Evolutionary conservation across 1,140 invertebrate genomes (phyloP).

Genomic region (Cydia fagiglandana): DNA sequence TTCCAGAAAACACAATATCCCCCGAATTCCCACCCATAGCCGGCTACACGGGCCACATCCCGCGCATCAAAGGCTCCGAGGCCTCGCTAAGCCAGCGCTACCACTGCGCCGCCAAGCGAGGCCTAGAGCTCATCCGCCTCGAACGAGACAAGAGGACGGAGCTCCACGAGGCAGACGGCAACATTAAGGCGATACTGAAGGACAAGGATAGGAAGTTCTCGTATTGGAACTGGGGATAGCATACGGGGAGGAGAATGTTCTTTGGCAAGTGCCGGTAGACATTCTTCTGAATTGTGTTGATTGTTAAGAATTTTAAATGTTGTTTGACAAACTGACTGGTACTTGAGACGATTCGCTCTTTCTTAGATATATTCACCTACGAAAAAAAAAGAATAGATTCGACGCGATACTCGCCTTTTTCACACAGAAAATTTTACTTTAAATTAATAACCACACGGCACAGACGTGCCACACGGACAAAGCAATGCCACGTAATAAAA

Average conservation of each 20-base stretch:
- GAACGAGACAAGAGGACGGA: slow-evolving; percentile 79
- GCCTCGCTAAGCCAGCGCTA: slow-evolving; percentile 84
- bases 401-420: too few species aligned
- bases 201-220: slow-evolving; percentile 71
- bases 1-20: slow-evolving; percentile 83
- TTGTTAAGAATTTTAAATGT: background rate
- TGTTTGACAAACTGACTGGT: too few species aligned
- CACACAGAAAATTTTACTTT: too few species aligned
- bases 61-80: slow-evolving; percentile 82
- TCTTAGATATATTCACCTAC: too few species aligned
- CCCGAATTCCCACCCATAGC: slow-evolving; percentile 85
- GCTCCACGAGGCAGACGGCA: slow-evolving; percentile 61
- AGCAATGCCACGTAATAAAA: too few species aligned
- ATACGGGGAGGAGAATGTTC: slow-evolving; percentile 79
- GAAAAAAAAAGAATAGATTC: too few species aligned
- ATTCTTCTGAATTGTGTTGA: slow-evolving; percentile 57
- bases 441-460: too few species aligned
- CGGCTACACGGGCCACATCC: slow-evolving; percentile 86
- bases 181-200: slow-evolving; percentile 68
- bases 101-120: slow-evolving; percentile 83
- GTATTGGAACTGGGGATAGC: slow-evolving; percentile 79
- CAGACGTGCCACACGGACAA: too few species aligned
- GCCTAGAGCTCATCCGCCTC: slow-evolving; percentile 81
- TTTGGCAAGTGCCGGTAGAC: slow-evolving; percentile 70
- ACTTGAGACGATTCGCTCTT: too few species aligned